phyloP scores from a whole-genome alignment of 2,888 invertebrate species.

The Coleophora deauratella region DNA sequence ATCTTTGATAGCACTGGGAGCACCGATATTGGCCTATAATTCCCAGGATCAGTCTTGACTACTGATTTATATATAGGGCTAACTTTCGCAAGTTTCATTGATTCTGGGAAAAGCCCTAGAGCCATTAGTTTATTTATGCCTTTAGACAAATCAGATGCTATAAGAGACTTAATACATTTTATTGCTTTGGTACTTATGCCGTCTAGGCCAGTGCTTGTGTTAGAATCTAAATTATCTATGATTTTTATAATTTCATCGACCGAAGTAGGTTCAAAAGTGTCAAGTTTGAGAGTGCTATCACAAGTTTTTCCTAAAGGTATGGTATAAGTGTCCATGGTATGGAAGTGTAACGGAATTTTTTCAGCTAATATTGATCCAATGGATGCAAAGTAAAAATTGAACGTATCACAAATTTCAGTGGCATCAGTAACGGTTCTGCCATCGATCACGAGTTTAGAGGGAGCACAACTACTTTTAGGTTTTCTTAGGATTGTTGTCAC shows the following conservation, averaged over 20 bases:
- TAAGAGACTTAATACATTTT: constrained; percentile 1
- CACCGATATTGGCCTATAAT: background rate
- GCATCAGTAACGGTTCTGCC: background rate
- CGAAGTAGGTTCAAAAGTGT: background rate
- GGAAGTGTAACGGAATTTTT: background rate
- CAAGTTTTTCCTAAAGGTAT: too few relatives aligned
- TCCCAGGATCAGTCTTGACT: background rate
- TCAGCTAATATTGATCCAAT: constrained; percentile 3
- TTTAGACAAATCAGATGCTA: background rate
- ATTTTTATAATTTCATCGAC: background rate
- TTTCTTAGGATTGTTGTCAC: constrained; percentile 12
- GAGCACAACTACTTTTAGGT: constrained; percentile 9
- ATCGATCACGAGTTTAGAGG: constrained; percentile 1
- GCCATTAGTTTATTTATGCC: constrained; percentile 1
- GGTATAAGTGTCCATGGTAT: too few relatives aligned
- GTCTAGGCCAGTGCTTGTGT: constrained; percentile 1
- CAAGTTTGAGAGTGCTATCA: background rate
- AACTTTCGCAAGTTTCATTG: constrained; percentile 6
- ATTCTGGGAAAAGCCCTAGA: constrained; percentile 1
- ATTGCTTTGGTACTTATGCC: constrained; percentile 1
- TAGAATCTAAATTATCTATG: background rate
- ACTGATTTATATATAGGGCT: constrained; percentile 6
- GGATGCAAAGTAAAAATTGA: constrained; percentile 5
- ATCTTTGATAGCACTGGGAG: background rate
- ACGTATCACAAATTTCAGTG: constrained; percentile 2